Conservation (phyloP, 1,140 invertebrate species). For the Cepaea nemoralis region DNA sequence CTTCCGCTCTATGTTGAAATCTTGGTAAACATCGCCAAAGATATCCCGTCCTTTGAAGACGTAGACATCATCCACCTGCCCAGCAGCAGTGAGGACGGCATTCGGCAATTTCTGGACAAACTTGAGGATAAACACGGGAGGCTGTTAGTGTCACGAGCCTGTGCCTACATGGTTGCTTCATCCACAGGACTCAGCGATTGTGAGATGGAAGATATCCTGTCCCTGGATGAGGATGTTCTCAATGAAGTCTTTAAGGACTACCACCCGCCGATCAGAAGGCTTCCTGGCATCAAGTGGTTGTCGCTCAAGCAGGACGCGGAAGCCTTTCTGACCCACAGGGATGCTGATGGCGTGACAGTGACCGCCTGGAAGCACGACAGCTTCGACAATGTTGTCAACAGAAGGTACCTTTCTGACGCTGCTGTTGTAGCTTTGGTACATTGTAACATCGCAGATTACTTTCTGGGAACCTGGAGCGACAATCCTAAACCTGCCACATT, state of each 20-base stretch:
- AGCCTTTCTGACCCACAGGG: constrained; percentile 48
- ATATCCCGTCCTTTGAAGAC: constrained; percentile 49
- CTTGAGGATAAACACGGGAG: constrained; percentile 62
- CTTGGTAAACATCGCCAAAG: constrained; percentile 52
- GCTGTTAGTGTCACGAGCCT: constrained; percentile 75
- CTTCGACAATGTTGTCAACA: constrained; percentile 48
- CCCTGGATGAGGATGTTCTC: constrained; percentile 67
- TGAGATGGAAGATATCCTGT: constrained; percentile 70
- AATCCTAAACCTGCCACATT: constrained; percentile 52
- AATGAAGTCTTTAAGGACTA: constrained; percentile 56
- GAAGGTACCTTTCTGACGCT: constrained; percentile 54
- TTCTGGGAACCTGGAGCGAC: constrained; percentile 61
- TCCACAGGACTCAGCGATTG: constrained; percentile 66
- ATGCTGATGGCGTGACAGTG: constrained; percentile 62
- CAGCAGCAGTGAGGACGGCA: constrained; percentile 47
- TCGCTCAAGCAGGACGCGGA: constrained; percentile 53
- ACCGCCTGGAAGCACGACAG: constrained; percentile 55
- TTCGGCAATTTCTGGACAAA: constrained; percentile 51
- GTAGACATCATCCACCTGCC: constrained; percentile 40
- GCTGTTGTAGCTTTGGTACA: constrained; percentile 51
- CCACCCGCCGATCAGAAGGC: constrained; percentile 57
- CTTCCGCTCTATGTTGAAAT: constrained; percentile 60
- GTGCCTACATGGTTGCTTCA: constrained; percentile 79
- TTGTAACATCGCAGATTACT: constrained; percentile 66
- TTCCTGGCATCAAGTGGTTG: constrained; percentile 60